phyloP scores from a whole-genome alignment of 2,888 invertebrate species.

The Calameuta pallipes region DNA sequence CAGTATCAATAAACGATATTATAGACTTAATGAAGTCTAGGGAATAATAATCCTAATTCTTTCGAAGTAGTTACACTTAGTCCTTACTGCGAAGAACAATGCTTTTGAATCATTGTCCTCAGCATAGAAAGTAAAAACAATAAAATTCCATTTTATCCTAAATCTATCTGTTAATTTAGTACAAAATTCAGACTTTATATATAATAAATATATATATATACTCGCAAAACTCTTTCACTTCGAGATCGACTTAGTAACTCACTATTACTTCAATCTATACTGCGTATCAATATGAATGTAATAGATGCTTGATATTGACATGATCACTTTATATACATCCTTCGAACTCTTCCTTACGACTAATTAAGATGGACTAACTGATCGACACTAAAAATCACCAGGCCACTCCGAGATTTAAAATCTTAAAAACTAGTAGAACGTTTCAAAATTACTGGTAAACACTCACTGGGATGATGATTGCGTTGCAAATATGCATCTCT shows the following conservation, averaged over 20 bases:
- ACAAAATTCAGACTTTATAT: background rate
- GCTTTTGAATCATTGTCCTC: background rate
- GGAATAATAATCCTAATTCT: background rate
- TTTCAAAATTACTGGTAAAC: background rate
- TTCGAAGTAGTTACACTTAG: background rate
- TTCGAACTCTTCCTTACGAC: constrained; percentile 13
- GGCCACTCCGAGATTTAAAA: background rate
- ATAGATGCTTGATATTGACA: constrained; percentile 2
- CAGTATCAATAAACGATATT: background rate
- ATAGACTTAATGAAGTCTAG: background rate
- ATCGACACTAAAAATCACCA: background rate
- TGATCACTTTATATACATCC: constrained; percentile 14
- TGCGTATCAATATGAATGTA: background rate
- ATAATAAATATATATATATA: background rate
- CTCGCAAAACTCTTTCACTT: background rate
- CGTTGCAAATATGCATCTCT: background rate
- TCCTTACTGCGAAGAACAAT: background rate
- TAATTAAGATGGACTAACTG: constrained; percentile 5
- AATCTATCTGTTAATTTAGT: background rate
- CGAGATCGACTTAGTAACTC: background rate
- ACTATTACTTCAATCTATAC: background rate
- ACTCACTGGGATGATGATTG: background rate
- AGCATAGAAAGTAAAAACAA: background rate
- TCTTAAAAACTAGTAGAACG: background rate
- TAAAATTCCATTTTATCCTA: background rate